A percentile compares a stretch with the other conserved stretches of the same genome.
These are phyloP conservation scores for Microcebus murinus DNA, from an alignment of 2,113 vertebrate species.

Conservation along the genomic window DNA sequence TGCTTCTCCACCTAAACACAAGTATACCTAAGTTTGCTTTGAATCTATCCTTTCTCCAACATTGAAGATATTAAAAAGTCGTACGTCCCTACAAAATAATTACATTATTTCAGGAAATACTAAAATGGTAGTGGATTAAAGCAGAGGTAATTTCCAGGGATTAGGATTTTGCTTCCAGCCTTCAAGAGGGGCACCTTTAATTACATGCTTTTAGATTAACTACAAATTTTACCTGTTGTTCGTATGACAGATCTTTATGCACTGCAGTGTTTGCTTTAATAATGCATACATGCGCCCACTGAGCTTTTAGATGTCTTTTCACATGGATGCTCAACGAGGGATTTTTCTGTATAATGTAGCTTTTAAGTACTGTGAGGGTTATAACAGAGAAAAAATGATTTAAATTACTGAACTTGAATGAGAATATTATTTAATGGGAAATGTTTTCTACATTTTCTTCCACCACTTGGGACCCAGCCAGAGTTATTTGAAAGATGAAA, in stretches of 20 bases:
- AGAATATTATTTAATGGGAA: background rate
- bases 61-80: background rate
- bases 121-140: background rate
- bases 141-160: background rate
- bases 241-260: background rate
- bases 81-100: background rate
- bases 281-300: background rate
- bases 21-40: background rate
- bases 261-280: background rate
- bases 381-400: background rate
- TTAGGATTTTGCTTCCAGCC: background rate
- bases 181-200: background rate
- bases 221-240: background rate
- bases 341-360: background rate
- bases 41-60: background rate
- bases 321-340: background rate
- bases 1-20: background rate
- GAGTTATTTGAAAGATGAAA: background rate
- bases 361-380: background rate
- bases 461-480: background rate
- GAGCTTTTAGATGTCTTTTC: background rate
- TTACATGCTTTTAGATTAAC: background rate
- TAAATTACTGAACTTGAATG: background rate
- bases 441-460: background rate
- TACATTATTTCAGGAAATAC: background rate